A percentile compares a stretch with the other conserved stretches of the same genome.
phyloP scores from a whole-genome alignment of 2,113 vertebrate species.

The Origma solitaria region DNA sequence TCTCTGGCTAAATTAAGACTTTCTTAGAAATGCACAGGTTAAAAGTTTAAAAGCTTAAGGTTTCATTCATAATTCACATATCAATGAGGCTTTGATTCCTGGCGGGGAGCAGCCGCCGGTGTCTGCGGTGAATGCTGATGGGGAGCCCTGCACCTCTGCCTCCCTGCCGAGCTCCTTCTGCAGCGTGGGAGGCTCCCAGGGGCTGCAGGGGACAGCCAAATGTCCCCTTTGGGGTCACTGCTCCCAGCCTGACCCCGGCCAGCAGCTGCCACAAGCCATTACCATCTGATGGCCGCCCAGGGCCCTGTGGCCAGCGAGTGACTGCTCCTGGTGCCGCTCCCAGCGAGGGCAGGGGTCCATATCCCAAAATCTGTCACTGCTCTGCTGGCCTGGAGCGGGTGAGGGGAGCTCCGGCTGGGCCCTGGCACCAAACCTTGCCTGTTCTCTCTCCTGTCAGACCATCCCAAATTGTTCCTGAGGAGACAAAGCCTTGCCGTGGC shows the following conservation, averaged over 20 bases:
- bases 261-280: background rate
- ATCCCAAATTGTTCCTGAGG: background rate
- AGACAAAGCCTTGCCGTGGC: background rate
- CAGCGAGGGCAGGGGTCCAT: background rate
- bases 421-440: fast-evolving
- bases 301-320: background rate
- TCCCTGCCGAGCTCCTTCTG: background rate
- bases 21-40: constrained; percentile 60
- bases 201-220: background rate
- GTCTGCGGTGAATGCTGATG: constrained; percentile 42
- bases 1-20: constrained; percentile 43
- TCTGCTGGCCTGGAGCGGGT: background rate
- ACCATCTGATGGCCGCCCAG: background rate
- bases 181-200: background rate
- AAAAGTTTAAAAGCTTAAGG: constrained; percentile 67
- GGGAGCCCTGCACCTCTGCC: background rate
- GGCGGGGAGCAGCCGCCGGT: background rate
- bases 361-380: background rate
- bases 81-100: constrained; percentile 61
- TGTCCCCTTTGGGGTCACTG: constrained; percentile 19
- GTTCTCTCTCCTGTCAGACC: fast-evolving
- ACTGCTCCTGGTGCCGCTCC: background rate
- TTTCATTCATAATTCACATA: constrained; percentile 69
- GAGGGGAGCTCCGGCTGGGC: background rate
- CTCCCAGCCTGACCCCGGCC: background rate